phyloP scores from a whole-genome alignment of 2,888 invertebrate genomes.

The Lasioglossum zephyrum region DNA sequence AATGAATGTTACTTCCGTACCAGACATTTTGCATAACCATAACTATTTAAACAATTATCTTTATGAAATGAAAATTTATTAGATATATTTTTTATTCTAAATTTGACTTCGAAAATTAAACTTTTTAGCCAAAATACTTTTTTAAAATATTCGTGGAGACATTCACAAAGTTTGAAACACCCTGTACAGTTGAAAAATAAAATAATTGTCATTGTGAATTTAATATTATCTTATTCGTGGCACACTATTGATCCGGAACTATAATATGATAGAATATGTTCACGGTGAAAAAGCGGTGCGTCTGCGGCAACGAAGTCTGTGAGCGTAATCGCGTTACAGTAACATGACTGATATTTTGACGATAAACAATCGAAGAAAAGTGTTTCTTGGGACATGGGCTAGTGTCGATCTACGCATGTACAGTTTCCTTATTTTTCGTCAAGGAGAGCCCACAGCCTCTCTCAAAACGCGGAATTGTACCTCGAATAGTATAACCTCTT shows the following conservation, averaged over 20 bases:
- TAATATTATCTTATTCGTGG: slow-evolving; percentile 27
- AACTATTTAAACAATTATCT: neutral
- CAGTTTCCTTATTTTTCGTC: slow-evolving; percentile 48
- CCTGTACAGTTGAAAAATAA: neutral
- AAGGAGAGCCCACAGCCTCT: neutral
- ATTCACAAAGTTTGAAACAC: neutral
- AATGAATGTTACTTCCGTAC: neutral
- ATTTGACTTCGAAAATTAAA: neutral
- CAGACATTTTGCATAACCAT: neutral
- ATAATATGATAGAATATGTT: slow-evolving; percentile 8
- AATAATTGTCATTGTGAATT: neutral
- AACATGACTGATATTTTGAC: slow-evolving; percentile 9
- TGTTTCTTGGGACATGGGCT: slow-evolving; percentile 87
- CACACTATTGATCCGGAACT: slow-evolving; percentile 42
- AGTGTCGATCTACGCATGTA: slow-evolving; percentile 76
- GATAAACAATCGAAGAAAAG: slow-evolving; percentile 37
- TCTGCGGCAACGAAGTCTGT: slow-evolving; percentile 76
- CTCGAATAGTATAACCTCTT: neutral
- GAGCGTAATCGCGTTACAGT: slow-evolving; percentile 64
- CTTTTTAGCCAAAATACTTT: neutral
- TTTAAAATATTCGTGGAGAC: neutral
- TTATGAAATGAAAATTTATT: neutral
- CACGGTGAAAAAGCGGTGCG: slow-evolving; percentile 61
- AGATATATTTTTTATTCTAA: neutral
- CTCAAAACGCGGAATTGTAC: neutral